Percentiles rank a stretch among this genome's conserved stretches.
phyloP scores from a whole-genome alignment of 1,140 invertebrate species.

The Nephotettix cincticeps region DNA sequence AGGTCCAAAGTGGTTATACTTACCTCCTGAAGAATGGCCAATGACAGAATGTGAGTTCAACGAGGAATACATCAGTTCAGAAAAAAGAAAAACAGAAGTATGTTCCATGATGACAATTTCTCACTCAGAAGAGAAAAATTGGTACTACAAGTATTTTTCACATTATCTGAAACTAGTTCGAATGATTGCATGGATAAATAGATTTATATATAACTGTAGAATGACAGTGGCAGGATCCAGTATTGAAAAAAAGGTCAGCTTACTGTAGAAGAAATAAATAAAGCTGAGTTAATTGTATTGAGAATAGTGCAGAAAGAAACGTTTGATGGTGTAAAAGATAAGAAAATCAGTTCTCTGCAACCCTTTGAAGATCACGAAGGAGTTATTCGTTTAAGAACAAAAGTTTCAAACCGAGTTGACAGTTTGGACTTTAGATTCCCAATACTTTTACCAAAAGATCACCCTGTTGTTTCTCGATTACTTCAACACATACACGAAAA shows the following conservation, averaged over 20 bases:
- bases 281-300: not conserved
- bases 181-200: not conserved
- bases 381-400: not conserved
- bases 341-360: too few relatives aligned
- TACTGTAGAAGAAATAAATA: not conserved
- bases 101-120: not conserved
- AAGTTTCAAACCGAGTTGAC: not conserved
- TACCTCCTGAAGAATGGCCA: not conserved
- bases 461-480: not conserved
- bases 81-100: not conserved
- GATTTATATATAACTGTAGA: not conserved
- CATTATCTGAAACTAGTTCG: not conserved
- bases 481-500: too few relatives aligned
- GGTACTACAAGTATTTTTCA: conserved; percentile 6
- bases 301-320: not conserved
- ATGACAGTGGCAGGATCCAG: too few relatives aligned
- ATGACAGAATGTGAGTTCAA: not conserved
- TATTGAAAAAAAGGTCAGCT: too few relatives aligned
- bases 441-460: not conserved
- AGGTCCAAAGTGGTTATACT: conserved; percentile 44
- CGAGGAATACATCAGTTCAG: not conserved
- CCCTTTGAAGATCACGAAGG: not conserved
- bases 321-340: not conserved
- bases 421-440: not conserved
- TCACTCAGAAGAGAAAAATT: too few relatives aligned